phyloP scores from a whole-genome alignment of 1,140 invertebrate genomes.

The Diorhabda carinulata region DNA sequence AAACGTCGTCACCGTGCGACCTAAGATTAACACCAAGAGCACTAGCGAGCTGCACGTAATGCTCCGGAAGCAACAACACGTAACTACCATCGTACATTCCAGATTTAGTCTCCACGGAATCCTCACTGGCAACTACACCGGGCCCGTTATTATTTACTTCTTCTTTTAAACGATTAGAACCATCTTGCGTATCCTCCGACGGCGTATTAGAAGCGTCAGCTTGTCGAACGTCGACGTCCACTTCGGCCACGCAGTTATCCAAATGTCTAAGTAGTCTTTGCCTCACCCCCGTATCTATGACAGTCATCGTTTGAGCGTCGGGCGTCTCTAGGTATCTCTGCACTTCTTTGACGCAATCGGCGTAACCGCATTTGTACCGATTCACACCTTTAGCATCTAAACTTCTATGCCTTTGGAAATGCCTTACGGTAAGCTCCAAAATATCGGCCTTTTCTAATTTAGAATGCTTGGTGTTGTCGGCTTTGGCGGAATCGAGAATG shows the following conservation, averaged over 20 bases:
- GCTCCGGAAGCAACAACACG: conserved; percentile 45
- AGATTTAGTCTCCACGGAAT: conserved; percentile 31
- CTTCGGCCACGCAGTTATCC: conserved; percentile 66
- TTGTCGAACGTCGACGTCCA: conserved; percentile 63
- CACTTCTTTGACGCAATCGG: conserved; percentile 75
- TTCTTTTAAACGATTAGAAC: conserved; percentile 31
- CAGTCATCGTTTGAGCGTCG: conserved; percentile 60
- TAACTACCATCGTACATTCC: conserved; percentile 45
- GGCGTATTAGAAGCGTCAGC: conserved; percentile 14
- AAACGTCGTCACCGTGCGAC: conserved; percentile 24
- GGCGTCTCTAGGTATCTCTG: conserved; percentile 63
- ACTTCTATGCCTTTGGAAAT: conserved; percentile 71
- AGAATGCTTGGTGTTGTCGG: conserved; percentile 70
- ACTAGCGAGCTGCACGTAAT: conserved; percentile 45
- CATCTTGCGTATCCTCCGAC: conserved; percentile 28
- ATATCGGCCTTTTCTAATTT: conserved; percentile 92
- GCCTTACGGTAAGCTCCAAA: conserved; percentile 84
- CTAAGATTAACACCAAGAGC: conserved; percentile 45
- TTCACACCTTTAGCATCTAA: conserved; percentile 58
- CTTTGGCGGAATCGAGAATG: conserved; percentile 64
- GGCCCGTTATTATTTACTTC: conserved; percentile 39
- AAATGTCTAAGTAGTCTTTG: conserved; percentile 67
- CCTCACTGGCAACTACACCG: conserved; percentile 17
- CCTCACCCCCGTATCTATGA: conserved; percentile 63
- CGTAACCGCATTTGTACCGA: conserved; percentile 66